Evolutionary conservation across 2,797 vertebrate genomes (phyloP), one percentile per base, ranked within the genome.

Genomic region (Acridotheres tristis): DNA sequence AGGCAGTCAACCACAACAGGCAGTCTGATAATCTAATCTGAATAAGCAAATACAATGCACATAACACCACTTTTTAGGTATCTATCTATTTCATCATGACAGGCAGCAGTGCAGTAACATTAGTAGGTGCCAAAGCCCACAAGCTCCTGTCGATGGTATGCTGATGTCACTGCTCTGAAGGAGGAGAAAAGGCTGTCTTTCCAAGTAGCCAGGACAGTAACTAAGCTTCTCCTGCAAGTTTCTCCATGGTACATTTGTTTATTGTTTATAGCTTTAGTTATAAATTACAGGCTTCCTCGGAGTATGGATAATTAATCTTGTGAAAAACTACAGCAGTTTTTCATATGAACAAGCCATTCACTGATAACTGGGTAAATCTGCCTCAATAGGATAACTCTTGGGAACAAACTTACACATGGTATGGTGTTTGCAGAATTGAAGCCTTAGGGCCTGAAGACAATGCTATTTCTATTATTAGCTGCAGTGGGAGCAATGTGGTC

Each of bases 371-470:
- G 83, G 88, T 82, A 97, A 96, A 94, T 94, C 89, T 92, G 74
- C 83, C 83, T 93, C 95, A 94, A 69, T 45, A 93, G 88, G 85
- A 77, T 94, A 93, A 95, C 94, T 88, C 94, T 81, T 79, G 88
- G 89, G 93, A 94, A 92, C 83, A 78, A 97, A 96, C 83, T 93
- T 96, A 94, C 71, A 91, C 95, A 93, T 67, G 67, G 88, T 53
- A 91, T 76, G 2, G 0, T 90, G 69, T 91, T 94, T 90, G 88
- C 89, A 94, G 89, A 93, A 91, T n/a, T 90, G 61, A 57, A 93
- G 88, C 94, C 95, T 91, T 45, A 90, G 94, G 94, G 89, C 57
- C 71, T 85, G 88, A 90, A 95, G 91, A 96, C 89, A 96, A 94
- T 82, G 74, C n/a, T 79, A 65, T 50, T 94, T 94, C 93, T 93